phyloP scores from a whole-genome alignment of 1,140 invertebrate species.

The Pogonognathellus flavescens region DNA sequence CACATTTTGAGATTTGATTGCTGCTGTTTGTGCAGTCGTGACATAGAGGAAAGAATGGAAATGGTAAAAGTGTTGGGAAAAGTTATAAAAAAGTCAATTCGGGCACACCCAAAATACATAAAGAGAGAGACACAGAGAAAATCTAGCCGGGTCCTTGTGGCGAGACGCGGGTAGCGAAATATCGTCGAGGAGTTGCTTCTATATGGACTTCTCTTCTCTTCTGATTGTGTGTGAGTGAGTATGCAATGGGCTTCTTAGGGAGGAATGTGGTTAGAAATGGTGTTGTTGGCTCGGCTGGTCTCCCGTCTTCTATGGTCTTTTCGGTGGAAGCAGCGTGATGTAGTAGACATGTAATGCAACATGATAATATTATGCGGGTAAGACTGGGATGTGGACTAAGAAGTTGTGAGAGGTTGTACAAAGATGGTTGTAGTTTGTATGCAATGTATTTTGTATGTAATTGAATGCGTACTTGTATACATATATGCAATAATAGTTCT shows the following conservation, averaged over 20 bases:
- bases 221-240: not conserved
- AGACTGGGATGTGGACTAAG: not conserved
- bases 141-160: not conserved
- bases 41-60: too few species aligned
- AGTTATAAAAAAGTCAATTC: too few species aligned
- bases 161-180: not conserved
- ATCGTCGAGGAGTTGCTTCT: not conserved
- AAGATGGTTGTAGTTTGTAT: not conserved
- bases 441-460: not conserved
- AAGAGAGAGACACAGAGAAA: not conserved
- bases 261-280: too few species aligned
- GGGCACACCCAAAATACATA: too few species aligned
- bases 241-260: too few species aligned
- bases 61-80: too few species aligned
- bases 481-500: not conserved
- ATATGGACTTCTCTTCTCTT: not conserved
- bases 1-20: constrained; percentile 30
- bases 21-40: not conserved
- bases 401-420: not conserved
- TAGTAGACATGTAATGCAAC: not conserved
- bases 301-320: not conserved
- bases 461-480: not conserved
- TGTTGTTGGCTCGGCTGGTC: not conserved
- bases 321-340: too few species aligned
- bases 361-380: not conserved